Conservation (phyloP, 30 jellyfish, hydroid and myxozoan genomes). For the Cassiopea andromeda region DNA sequence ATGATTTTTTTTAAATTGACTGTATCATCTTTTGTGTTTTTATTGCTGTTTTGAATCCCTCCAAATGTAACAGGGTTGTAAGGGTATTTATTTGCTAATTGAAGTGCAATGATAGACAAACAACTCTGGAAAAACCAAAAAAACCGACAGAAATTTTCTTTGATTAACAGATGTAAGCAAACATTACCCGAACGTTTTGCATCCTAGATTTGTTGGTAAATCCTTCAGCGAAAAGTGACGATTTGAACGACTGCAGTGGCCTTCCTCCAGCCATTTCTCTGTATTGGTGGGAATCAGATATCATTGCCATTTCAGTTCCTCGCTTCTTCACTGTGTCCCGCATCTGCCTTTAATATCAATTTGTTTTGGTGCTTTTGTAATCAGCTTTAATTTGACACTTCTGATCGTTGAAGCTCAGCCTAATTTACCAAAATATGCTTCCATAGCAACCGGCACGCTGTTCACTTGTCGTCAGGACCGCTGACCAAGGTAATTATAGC, state of each 20-base stretch:
- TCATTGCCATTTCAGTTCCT: slow-evolving; percentile 13
- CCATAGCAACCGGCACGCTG: slow-evolving; percentile 66
- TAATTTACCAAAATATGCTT: not conserved
- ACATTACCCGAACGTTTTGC: slow-evolving; percentile 56
- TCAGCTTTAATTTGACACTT: slow-evolving; percentile 20
- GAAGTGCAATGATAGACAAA: not conserved
- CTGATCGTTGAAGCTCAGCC: slow-evolving; percentile 31
- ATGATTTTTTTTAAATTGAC: too few species aligned
- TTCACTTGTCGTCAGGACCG: slow-evolving; percentile 44
- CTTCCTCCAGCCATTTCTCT: slow-evolving; percentile 19
- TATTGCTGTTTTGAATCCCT: too few species aligned
- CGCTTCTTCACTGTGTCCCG: slow-evolving; percentile 47
- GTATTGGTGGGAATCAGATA: slow-evolving; percentile 17
- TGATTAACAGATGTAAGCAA: not conserved
- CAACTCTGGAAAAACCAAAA: not conserved
- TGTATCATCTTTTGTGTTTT: too few species aligned
- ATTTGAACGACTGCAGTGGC: not conserved
- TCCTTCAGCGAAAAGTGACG: slow-evolving; percentile 65
- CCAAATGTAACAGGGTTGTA: too few species aligned
- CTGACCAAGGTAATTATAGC: slow-evolving; percentile 21
- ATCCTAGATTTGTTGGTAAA: slow-evolving; percentile 65
- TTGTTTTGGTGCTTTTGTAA: not conserved
- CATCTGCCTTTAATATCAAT: slow-evolving; percentile 12
- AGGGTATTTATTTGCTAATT: too few species aligned
- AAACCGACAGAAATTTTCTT: not conserved